A percentile compares a stretch with the other conserved stretches of the same genome.
phyloP scores from a whole-genome alignment of 2,113 vertebrate species.

The Aramus guarauna region DNA sequence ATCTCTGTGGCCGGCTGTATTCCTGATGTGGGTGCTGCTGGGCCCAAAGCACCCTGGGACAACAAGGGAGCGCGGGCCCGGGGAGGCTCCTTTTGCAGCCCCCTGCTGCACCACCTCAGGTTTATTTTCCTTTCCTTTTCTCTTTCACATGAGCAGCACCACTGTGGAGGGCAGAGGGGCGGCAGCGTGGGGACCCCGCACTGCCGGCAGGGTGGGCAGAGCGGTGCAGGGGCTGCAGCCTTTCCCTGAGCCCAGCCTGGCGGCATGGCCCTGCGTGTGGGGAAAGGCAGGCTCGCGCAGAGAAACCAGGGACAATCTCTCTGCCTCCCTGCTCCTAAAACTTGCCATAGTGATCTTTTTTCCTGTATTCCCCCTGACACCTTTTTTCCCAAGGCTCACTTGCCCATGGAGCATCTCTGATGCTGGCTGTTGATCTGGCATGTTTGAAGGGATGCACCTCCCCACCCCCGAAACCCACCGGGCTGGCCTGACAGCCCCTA shows the following conservation, averaged over 20 bases:
- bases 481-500: not conserved
- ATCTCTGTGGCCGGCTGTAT: not conserved
- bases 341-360: not conserved
- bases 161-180: not conserved
- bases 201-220: not conserved
- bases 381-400: not conserved
- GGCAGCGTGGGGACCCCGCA: not conserved
- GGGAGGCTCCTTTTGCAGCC: not conserved
- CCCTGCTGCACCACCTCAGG: not conserved
- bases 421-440: not conserved
- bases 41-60: not conserved
- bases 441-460: not conserved
- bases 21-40: not conserved
- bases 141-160: not conserved
- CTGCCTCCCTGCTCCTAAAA: not conserved
- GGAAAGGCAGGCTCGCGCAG: not conserved
- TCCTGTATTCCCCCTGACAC: not conserved
- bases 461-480: not conserved
- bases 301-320: not conserved
- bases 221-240: not conserved
- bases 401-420: not conserved
- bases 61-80: not conserved
- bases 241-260: not conserved
- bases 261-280: not conserved
- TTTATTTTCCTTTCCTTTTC: not conserved